Base-by-base conservation (phyloP, 2,797 vertebrate species). In the Onychomys arenicola region DNA sequence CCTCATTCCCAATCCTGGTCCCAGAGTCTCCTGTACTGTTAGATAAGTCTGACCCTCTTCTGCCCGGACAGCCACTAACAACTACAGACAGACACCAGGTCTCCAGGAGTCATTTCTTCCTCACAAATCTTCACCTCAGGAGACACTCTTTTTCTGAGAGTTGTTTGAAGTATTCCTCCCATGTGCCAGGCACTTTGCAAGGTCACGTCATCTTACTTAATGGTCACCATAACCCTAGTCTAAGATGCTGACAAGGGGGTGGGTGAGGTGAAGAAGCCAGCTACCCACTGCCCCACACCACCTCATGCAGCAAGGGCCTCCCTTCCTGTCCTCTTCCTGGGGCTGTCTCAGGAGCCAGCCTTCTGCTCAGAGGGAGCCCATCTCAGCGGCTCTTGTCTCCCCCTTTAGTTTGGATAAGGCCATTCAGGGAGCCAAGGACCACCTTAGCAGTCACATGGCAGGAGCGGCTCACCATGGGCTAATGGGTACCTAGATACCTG, bases 141-240 rank as follows among this genome's bases (percentile, higher is more conserved):
- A 67, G 32, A 89, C 73, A 81, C 34, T 37, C 19, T 71, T 65
- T 73, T 91, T 76, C 90, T 69, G n/a, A n/a, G 81, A 85, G 63
- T 67, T 9, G 34, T 77, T 75, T 83, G 6, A 69, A 88, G 40
- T 73, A 13, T 85, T 87, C 93, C 27, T 34, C 37, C 49, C 29
- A 78, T 57, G 4, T 55, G 67, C 27, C 57, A 71, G 87, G 80
- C 34, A 25, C 40, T 75, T 43, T 11, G 16, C 29, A 12, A 27
- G 25, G 11, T 34, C 83, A 21, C 55, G 23, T 12, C 17, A 2
- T 17, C n/a, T 75, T 16, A 46, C 32, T 46, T 34, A 67, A 76
- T 32, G 61, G 57, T 90, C 84, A n/a, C 55, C 73, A 29, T 9
- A 52, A 34, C 43, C 1, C 76, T 43, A 16, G 46, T 52, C 80